A percentile compares a stretch with the other conserved stretches of the same genome.
Conservation (phyloP, 2,888 invertebrate species). For the Cerceris ruficornis region DNA sequence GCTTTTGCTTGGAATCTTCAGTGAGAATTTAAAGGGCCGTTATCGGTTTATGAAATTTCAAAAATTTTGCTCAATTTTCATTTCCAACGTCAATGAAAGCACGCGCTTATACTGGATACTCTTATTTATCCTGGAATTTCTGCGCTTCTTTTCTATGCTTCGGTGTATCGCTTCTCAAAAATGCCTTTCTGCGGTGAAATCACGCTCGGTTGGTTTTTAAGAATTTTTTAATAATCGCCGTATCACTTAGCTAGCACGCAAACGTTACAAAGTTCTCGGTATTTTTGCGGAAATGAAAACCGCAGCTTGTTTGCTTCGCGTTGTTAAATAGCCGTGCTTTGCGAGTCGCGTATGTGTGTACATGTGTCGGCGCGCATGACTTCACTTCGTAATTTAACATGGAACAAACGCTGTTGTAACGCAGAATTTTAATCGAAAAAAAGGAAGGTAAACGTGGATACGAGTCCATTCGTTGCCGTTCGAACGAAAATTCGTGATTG, state of each 20-base stretch:
- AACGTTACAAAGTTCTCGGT: conserved; percentile 25
- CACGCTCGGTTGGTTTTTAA: not conserved
- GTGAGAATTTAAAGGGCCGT: too few relatives aligned
- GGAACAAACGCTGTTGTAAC: conserved; percentile 4
- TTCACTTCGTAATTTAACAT: conserved; percentile 26
- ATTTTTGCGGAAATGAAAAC: conserved; percentile 65
- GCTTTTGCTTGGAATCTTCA: not conserved
- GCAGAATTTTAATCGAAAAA: conserved; percentile 10
- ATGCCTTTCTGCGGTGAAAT: not conserved
- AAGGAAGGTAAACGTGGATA: not conserved
- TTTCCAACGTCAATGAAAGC: too few relatives aligned
- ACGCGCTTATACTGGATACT: not conserved
- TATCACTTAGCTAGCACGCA: conserved; percentile 14
- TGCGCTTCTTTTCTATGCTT: not conserved
- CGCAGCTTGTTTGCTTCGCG: conserved; percentile 54
- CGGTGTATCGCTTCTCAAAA: not conserved
- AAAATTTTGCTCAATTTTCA: not conserved
- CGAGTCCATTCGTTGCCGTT: too few relatives aligned
- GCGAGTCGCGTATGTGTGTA: not conserved
- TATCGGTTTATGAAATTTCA: not conserved
- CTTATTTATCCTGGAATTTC: not conserved
- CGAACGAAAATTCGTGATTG: too few relatives aligned
- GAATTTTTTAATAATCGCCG: conserved; percentile 29
- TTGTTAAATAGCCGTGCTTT: conserved; percentile 49
- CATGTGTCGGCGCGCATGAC: conserved; percentile 7